A percentile compares a stretch with the other conserved stretches of the same genome.
Evolutionary conservation across 2,797 vertebrate genomes (phyloP).

Genomic region (Pteronotus mesoamericanus): DNA sequence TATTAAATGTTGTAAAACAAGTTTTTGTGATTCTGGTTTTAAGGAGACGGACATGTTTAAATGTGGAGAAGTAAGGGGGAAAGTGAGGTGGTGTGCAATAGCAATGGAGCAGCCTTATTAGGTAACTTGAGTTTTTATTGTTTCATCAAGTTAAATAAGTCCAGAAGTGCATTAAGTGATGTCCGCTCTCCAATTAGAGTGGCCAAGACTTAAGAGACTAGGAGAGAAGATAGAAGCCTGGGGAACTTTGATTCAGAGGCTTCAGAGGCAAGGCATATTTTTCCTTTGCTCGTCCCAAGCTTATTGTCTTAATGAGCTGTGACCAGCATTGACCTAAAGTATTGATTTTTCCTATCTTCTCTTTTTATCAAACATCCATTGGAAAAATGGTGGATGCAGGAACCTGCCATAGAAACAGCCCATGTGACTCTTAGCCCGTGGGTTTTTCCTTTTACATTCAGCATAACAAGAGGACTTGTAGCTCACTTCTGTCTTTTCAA

Average conservation of each 20-base stretch:
- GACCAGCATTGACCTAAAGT: background rate
- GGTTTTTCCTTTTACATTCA: background rate
- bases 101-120: accelerated
- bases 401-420: background rate
- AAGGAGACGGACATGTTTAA: background rate
- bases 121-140: background rate
- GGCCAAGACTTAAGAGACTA: background rate
- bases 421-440: background rate
- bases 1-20: background rate
- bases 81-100: accelerated
- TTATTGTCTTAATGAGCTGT: background rate
- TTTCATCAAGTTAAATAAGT: background rate
- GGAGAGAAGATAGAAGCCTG: too few relatives aligned
- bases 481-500: background rate
- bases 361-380: background rate
- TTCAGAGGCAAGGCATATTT: background rate
- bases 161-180: background rate
- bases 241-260: background rate
- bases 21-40: background rate
- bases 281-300: background rate
- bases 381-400: background rate
- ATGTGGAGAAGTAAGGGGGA: too few relatives aligned
- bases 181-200: background rate
- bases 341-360: conserved; percentile 37
- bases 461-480: background rate